Evolutionary conservation across 2,797 vertebrate species (phyloP).

Genomic region (Carapus acus): DNA sequence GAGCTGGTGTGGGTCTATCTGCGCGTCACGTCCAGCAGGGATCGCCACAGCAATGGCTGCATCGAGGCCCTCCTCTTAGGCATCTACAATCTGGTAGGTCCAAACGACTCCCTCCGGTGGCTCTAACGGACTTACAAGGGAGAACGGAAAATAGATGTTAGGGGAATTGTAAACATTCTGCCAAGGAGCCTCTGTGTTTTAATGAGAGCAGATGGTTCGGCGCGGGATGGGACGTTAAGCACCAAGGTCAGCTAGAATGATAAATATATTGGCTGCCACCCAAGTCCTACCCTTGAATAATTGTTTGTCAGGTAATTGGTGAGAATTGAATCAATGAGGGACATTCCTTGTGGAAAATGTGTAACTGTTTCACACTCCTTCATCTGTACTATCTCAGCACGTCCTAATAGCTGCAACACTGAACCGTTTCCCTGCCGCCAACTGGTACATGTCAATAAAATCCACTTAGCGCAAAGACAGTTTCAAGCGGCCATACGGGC

Average conservation of each 20-base stretch:
- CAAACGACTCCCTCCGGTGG: background rate
- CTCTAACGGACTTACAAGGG: background rate
- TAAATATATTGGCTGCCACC: too few relatives aligned
- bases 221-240: background rate
- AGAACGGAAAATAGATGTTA: background rate
- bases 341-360: too few relatives aligned
- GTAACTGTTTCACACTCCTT: too few relatives aligned
- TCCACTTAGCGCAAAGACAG: too few relatives aligned
- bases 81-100: slow-evolving; percentile 95
- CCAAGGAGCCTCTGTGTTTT: background rate
- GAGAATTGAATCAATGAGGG: too few relatives aligned
- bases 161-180: background rate
- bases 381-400: too few relatives aligned
- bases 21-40: slow-evolving; percentile 86
- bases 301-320: too few relatives aligned
- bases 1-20: slow-evolving; percentile 96
- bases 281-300: too few relatives aligned
- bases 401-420: too few relatives aligned
- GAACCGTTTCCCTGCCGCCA: too few relatives aligned
- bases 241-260: background rate
- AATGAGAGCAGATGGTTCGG: background rate
- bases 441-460: too few relatives aligned
- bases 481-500: too few relatives aligned
- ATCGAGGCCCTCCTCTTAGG: slow-evolving; percentile 94
- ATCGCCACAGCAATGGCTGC: slow-evolving; percentile 93